These are phyloP conservation scores for Muraenolepis orangiensis DNA, from an alignment of 2,797 vertebrate genomes.

Conservation along the genomic window DNA sequence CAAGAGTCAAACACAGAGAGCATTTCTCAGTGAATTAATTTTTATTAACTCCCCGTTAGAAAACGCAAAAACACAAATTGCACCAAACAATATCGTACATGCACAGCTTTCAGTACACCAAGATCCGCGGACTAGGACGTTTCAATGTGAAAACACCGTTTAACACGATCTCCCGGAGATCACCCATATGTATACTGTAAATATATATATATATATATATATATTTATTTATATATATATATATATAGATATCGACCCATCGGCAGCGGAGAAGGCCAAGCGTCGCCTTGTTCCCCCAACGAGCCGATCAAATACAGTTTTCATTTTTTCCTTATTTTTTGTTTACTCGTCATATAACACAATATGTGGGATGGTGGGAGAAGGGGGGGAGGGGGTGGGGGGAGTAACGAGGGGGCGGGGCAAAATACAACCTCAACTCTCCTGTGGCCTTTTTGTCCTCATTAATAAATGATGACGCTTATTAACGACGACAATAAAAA, in stretches of 20 bases:
- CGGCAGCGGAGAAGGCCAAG: constrained; percentile 73
- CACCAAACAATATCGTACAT: constrained; percentile 81
- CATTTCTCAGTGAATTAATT: constrained; percentile 62
- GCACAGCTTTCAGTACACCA: constrained; percentile 79
- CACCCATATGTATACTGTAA: no score
- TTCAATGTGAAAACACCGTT: constrained; percentile 94
- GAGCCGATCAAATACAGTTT: constrained; percentile 16
- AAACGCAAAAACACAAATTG: constrained; percentile 76
- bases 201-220: no score
- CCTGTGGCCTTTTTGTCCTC: background rate
- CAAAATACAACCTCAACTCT: background rate
- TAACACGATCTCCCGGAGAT: constrained; percentile 89
- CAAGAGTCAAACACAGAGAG: constrained; percentile 16
- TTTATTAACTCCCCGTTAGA: constrained; percentile 78
- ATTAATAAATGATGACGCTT: background rate
- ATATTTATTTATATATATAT: no score
- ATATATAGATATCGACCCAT: constrained; percentile 64
- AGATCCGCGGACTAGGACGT: constrained; percentile 80
- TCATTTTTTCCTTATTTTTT: background rate
- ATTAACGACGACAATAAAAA: no score
- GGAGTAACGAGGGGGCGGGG: no score
- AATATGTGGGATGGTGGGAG: background rate
- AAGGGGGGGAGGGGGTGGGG: no score
- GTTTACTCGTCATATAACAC: background rate
- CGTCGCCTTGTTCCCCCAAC: constrained; percentile 47